These are phyloP conservation scores for Sebastes hopkinsi DNA, from an alignment of 2,797 vertebrate genomes.

Conservation along the genomic window DNA sequence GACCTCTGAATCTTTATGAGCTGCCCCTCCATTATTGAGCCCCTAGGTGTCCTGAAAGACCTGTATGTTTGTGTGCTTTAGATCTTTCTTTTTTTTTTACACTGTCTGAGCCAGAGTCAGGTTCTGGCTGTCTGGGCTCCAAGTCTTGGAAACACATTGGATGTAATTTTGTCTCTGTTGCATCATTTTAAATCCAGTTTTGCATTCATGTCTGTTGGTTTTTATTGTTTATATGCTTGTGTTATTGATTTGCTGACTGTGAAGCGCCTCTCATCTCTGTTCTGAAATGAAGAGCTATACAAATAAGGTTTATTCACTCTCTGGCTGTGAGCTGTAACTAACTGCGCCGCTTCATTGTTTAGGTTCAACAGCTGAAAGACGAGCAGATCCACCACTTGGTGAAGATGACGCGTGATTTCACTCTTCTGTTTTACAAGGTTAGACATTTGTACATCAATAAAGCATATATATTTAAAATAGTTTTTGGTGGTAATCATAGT, in stretches of 20 bases:
- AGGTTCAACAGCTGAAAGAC: conserved; percentile 88
- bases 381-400: conserved; percentile 87
- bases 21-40: conserved; percentile 30
- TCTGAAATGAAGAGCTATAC: conserved; percentile 38
- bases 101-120: conserved; percentile 1
- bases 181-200: conserved; percentile 42
- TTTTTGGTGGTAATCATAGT: neutral
- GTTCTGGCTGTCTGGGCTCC: neutral
- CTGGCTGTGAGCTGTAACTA: conserved; percentile 4
- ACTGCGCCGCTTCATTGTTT: conserved; percentile 28
- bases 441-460: neutral
- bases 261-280: conserved; percentile 19
- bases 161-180: conserved; percentile 27
- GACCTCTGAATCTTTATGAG: conserved; percentile 47
- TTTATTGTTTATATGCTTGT: conserved; percentile 45
- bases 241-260: conserved; percentile 48
- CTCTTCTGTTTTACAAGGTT: conserved; percentile 95
- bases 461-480: neutral
- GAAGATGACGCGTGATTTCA: conserved; percentile 93
- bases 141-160: neutral
- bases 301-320: conserved; percentile 33
- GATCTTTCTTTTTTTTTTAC: conserved; percentile 2
- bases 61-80: conserved; percentile 2
- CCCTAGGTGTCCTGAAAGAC: conserved; percentile 46
- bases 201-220: conserved; percentile 19